Base-by-base conservation (phyloP, 2,113 vertebrate species). In the Papio anubis region DNA sequence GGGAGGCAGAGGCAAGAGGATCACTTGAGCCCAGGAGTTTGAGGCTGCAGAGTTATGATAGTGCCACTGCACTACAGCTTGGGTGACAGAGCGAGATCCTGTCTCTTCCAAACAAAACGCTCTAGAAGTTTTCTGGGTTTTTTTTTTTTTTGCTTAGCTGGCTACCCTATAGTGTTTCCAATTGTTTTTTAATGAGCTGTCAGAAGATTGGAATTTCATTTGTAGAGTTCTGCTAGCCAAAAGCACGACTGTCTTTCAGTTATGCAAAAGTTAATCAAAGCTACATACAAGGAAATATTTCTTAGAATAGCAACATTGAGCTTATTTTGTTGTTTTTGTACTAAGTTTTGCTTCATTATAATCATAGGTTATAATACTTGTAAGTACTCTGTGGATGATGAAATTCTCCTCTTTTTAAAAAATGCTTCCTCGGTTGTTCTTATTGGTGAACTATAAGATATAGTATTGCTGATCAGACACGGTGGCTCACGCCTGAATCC, bases 171-270 rank as follows among this genome's bases (percentile, higher is more conserved):
- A 64, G 78, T 45, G 8, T 88, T 96, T 94, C 14, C 38, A 82
- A 40, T 91, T 87, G 23, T 76, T 92, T 84, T 96, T 88, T 95
- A 89, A 93, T 83, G 94, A 96, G 35, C 43, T 48, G 70, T 72
- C 83, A 88, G 92, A 76, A 83, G 1, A 0, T 66, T 96, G 35
- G 83, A 86, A 84, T 88, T 93, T 18, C 52, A 89, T 97, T 88
- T 96, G 11, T 92, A 6, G 81, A 27, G 32, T 90, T 96, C 45
- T 16, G 17, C 50, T 57, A 87, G 40, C 79, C 68, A 90, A 52
- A 86, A 55, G 20, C 64, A 7, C 52, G 23, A 38, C 45, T 96
- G 1, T 75, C 66, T 95, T 93, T 95, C 27, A 91, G 84, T 73
- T 89, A 88, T 3, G 14, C 43, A 91, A 91, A 96, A 16, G 12